Conservation (phyloP, 2,113 vertebrate genomes). For the Rhinichthys klamathensis region DNA sequence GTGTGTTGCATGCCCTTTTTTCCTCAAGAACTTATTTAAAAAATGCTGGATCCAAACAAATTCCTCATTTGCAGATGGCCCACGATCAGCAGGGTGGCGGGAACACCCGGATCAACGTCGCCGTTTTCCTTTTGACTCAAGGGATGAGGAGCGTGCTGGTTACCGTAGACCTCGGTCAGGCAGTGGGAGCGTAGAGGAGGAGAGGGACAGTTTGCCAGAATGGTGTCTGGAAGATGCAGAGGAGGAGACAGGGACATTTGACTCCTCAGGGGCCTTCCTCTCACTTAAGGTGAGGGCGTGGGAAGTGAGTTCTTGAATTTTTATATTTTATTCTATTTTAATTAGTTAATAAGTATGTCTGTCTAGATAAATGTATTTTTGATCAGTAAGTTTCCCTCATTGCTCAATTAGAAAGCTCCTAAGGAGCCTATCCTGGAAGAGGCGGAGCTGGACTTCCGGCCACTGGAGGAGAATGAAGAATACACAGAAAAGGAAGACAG, state of each 20-base stretch:
- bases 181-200: conserved; percentile 92
- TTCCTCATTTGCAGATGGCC: conserved; percentile 74
- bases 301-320: conserved; percentile 20
- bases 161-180: conserved; percentile 90
- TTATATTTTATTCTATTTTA: background rate
- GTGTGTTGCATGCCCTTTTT: conserved; percentile 66
- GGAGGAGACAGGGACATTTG: conserved; percentile 96
- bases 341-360: background rate
- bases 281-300: conserved; percentile 85
- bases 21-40: background rate
- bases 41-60: background rate
- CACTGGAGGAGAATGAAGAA: conserved; percentile 89
- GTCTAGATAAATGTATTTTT: background rate
- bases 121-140: conserved; percentile 91
- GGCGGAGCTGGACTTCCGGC: conserved; percentile 93
- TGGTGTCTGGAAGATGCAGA: conserved; percentile 98
- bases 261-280: conserved; percentile 95
- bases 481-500: conserved; percentile 85
- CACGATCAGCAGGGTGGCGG: conserved; percentile 91
- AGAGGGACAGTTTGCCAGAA: conserved; percentile 93
- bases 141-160: conserved; percentile 87
- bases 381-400: background rate
- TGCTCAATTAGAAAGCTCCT: conserved; percentile 84
- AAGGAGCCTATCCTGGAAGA: conserved; percentile 97
- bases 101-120: conserved; percentile 91